phyloP scores from a whole-genome alignment of 2,888 invertebrate species.

The Heliconius erato region DNA sequence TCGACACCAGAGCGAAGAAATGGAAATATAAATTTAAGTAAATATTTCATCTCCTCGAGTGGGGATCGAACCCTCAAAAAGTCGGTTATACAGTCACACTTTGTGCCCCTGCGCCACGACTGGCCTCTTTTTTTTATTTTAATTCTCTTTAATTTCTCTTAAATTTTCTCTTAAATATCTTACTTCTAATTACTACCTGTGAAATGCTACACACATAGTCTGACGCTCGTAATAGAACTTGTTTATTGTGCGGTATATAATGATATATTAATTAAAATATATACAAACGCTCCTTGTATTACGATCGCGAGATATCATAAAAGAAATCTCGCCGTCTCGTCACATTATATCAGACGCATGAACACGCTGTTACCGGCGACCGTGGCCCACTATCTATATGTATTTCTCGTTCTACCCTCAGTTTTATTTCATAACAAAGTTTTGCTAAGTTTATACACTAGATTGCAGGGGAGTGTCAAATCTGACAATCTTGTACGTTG shows the following conservation, averaged over 20 bases:
- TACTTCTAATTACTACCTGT: neutral
- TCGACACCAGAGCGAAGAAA: too few relatives aligned
- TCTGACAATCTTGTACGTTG: conserved; percentile 46
- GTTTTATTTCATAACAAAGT: conserved; percentile 24
- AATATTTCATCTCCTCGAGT: too few relatives aligned
- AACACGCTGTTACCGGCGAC: neutral
- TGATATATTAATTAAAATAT: neutral
- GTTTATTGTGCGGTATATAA: neutral
- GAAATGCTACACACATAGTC: neutral
- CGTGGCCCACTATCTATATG: conserved; percentile 1
- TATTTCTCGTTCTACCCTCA: neutral
- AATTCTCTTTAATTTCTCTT: too few relatives aligned
- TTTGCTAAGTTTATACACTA: conserved; percentile 37
- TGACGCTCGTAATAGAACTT: too few relatives aligned
- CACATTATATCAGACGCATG: conserved; percentile 6
- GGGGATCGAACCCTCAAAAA: too few relatives aligned
- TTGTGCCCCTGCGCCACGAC: too few relatives aligned
- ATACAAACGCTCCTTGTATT: neutral
- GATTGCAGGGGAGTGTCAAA: conserved; percentile 42
- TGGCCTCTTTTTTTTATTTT: too few relatives aligned
- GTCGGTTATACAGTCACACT: too few relatives aligned
- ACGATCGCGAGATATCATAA: conserved; percentile 1
- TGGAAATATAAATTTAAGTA: too few relatives aligned
- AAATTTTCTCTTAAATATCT: too few relatives aligned
- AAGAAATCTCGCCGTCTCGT: neutral